These are phyloP conservation scores for Brachyistius frenatus DNA, from an alignment of 2,113 vertebrate species.

Conservation along the genomic window DNA sequence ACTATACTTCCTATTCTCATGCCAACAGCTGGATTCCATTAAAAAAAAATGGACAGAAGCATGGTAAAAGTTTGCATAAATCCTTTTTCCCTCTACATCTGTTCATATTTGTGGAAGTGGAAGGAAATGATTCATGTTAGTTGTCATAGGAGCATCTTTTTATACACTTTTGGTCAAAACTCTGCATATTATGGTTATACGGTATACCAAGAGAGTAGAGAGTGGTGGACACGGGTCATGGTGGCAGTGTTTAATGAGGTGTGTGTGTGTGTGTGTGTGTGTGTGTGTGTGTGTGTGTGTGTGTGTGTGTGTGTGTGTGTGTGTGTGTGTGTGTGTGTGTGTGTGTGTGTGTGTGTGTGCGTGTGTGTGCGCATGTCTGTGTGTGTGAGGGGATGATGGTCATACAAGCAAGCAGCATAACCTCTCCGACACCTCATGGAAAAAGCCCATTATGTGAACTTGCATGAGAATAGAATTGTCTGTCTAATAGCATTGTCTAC, in stretches of 20 bases:
- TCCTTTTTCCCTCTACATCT: neutral
- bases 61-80: neutral
- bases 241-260: slow-evolving; percentile 43
- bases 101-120: neutral
- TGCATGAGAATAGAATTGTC: slow-evolving; percentile 30
- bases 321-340: neutral
- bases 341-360: neutral
- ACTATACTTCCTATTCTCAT: no score
- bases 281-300: neutral
- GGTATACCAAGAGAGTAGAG: neutral
- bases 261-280: neutral
- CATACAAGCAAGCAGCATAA: slow-evolving; percentile 26
- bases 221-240: slow-evolving; percentile 14
- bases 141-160: neutral
- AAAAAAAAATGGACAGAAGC: neutral
- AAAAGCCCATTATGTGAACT: slow-evolving; percentile 36
- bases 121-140: neutral
- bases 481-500: slow-evolving; percentile 46
- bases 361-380: neutral
- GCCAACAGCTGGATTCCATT: neutral
- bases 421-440: slow-evolving; percentile 16
- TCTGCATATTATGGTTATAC: no score
- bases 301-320: neutral
- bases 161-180: no score
- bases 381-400: neutral